Percentiles rank a stretch among this genome's conserved stretches.
Evolutionary conservation across 2,888 invertebrate species (phyloP).

Genomic region (Diarsia rubi): DNA sequence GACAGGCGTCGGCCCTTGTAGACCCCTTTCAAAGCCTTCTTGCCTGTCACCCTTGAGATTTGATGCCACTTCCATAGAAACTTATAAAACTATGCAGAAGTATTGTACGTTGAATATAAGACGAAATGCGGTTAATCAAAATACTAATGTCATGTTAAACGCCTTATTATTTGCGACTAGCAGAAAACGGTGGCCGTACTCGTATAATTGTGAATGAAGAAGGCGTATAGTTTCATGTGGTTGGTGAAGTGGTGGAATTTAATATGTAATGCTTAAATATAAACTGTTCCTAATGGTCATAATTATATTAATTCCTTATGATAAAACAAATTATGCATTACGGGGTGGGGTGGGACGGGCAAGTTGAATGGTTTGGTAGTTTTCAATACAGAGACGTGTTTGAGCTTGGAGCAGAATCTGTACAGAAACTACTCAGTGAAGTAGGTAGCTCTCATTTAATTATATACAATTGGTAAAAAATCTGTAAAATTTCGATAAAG

Average conservation of each 20-base stretch:
- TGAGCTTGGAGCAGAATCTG: too few species aligned
- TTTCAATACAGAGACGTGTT: too few species aligned
- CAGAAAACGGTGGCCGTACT: conserved; percentile 27
- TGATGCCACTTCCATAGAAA: conserved; percentile 51
- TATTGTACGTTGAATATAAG: conserved; percentile 48
- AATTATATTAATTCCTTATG: not conserved
- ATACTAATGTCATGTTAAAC: conserved; percentile 60
- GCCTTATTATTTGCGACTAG: conserved; percentile 63
- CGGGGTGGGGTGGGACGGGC: too few species aligned
- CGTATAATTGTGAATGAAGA: conserved; percentile 4
- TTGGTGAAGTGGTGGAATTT: conserved; percentile 26
- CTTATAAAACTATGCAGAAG: conserved; percentile 39
- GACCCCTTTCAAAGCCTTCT: too few species aligned
- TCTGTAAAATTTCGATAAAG: too few species aligned
- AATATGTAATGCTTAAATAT: conserved; percentile 13
- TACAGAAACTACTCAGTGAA: too few species aligned
- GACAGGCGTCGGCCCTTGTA: too few species aligned
- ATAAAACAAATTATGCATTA: not conserved
- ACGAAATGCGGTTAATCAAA: conserved; percentile 69
- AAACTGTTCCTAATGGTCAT: not conserved
- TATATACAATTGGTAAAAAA: too few species aligned
- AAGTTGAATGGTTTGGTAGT: too few species aligned
- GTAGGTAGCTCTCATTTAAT: too few species aligned
- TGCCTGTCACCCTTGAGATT: not conserved
- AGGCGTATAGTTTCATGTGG: conserved; percentile 26